Percentiles rank a stretch among this genome's conserved stretches.
These are phyloP conservation scores for Orchesellides sinensis DNA, from an alignment of 2,888 invertebrate species.

Conservation along the genomic window DNA sequence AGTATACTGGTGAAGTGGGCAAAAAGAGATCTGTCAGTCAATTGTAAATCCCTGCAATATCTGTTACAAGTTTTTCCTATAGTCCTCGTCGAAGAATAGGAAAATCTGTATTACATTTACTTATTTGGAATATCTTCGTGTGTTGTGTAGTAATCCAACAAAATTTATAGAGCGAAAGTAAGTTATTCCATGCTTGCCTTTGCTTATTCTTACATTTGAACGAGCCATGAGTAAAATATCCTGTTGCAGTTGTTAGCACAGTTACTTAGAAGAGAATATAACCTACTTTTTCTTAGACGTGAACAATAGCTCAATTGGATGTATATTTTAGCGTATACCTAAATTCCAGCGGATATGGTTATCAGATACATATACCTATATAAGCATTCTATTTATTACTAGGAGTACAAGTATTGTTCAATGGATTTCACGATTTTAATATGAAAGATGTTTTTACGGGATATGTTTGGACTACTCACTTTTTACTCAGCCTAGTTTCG, in stretches of 20 bases:
- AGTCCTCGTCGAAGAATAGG: no score
- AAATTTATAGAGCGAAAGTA: constrained; percentile 60
- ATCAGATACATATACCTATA: no score
- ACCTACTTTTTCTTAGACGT: no score
- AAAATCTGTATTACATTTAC: neutral
- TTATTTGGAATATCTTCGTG: constrained; percentile 1
- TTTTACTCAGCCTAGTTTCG: neutral
- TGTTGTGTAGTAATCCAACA: constrained; percentile 49
- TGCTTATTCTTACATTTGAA: neutral
- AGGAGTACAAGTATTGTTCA: constrained; percentile 13
- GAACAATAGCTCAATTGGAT: no score
- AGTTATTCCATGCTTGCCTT: constrained; percentile 29
- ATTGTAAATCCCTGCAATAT: constrained; percentile 42
- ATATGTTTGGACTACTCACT: neutral
- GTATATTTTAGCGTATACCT: no score
- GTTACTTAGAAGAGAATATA: no score
- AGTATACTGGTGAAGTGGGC: constrained; percentile 44
- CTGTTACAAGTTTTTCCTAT: neutral
- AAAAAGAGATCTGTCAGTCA: constrained; percentile 53
- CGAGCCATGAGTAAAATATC: constrained; percentile 14
- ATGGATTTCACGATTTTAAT: no score
- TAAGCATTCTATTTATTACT: no score
- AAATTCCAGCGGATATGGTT: no score
- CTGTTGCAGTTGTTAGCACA: constrained; percentile 39
- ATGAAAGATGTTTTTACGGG: neutral